Conservation (phyloP, 2,113 vertebrate species). For the Prionailurus bengalensis region DNA sequence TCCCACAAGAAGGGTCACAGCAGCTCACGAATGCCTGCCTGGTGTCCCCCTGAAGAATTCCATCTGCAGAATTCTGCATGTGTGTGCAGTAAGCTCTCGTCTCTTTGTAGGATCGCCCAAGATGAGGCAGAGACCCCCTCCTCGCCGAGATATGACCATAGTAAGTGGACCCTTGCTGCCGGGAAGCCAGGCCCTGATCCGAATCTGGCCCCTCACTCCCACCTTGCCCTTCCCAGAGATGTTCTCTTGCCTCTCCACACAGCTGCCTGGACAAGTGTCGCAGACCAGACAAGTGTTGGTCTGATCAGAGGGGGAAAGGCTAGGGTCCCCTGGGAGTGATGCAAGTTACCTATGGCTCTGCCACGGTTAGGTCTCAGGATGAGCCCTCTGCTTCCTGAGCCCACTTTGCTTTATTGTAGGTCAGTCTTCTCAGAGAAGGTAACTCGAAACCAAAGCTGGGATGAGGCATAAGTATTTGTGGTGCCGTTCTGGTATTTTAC, state of each 20-base stretch:
- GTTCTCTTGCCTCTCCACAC: background rate
- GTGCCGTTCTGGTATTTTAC: background rate
- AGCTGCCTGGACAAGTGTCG: background rate
- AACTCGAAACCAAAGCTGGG: background rate
- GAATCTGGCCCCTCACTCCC: too few species aligned
- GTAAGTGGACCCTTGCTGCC: slow-evolving; percentile 88
- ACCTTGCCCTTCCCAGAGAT: background rate
- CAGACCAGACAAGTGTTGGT: background rate
- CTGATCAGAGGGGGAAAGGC: background rate
- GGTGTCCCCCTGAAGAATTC: background rate
- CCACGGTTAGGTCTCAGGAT: rapidly evolving
- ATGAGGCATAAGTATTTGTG: background rate
- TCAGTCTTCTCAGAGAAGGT: background rate
- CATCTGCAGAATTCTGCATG: background rate
- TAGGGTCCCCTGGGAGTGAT: background rate
- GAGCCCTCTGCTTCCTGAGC: background rate
- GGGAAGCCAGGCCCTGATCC: background rate
- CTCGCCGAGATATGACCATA: slow-evolving; percentile 97
- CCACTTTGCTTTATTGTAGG: background rate
- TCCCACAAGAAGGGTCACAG: rapidly evolving
- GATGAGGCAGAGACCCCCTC: slow-evolving; percentile 96
- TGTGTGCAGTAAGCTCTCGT: slow-evolving; percentile 63
- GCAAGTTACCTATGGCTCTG: background rate
- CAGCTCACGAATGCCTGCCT: rapidly evolving
- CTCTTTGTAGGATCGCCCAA: slow-evolving; percentile 91